phyloP scores from a whole-genome alignment of 2,113 vertebrate genomes.

The Serinus canaria region DNA sequence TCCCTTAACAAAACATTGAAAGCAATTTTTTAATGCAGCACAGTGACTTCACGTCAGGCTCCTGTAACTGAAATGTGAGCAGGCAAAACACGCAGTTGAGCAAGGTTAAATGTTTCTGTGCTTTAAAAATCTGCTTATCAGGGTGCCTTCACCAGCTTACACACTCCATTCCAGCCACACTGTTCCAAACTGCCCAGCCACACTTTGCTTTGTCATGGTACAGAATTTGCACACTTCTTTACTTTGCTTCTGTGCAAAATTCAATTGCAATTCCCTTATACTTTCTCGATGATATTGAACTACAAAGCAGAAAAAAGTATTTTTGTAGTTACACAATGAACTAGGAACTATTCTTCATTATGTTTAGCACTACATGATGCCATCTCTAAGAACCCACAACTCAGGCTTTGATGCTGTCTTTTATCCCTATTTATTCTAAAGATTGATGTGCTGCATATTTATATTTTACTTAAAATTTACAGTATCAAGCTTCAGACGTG shows the following conservation, averaged over 20 bases:
- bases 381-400: background rate
- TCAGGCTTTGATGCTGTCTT: background rate
- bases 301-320: background rate
- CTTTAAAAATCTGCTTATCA: background rate
- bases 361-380: background rate
- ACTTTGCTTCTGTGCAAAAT: background rate
- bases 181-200: background rate
- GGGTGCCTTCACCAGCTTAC: background rate
- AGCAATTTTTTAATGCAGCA: constrained; percentile 1
- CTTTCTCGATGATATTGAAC: background rate
- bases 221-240: background rate
- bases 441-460: background rate
- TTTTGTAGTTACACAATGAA: background rate
- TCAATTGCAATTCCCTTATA: background rate
- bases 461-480: background rate
- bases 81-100: background rate
- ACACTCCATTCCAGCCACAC: background rate
- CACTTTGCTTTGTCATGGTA: background rate
- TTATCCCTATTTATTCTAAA: background rate
- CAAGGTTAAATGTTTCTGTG: background rate
- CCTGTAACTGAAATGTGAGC: background rate
- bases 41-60: background rate
- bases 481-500: background rate
- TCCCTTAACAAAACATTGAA: constrained; percentile 78
- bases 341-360: background rate